phyloP scores from a whole-genome alignment of 2,888 invertebrate species.

The Adelphocoris suturalis region DNA sequence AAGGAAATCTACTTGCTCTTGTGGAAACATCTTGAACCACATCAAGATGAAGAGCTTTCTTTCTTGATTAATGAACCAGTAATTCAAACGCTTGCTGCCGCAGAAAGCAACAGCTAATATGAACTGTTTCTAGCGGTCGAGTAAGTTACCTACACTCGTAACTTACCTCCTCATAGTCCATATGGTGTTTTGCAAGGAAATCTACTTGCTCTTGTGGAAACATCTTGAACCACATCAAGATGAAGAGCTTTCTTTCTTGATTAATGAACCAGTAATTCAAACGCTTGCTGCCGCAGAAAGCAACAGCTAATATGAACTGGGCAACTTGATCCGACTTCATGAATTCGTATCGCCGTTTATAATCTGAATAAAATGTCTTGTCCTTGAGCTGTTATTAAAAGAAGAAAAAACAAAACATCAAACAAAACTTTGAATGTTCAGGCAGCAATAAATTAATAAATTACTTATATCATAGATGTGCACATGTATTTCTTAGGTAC shows the following conservation, averaged over 20 bases:
- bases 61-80: conserved; percentile 73
- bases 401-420: conserved; percentile 9
- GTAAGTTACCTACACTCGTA: not conserved
- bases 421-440: not conserved
- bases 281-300: conserved; percentile 66
- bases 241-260: conserved; percentile 72
- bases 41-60: conserved; percentile 70
- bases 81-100: conserved; percentile 54
- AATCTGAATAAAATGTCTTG: conserved; percentile 18
- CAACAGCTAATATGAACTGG: conserved; percentile 64
- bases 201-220: conserved; percentile 53
- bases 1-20: conserved; percentile 64
- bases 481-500: not conserved
- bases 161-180: conserved; percentile 60
- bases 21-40: conserved; percentile 65
- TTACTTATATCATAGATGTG: not conserved
- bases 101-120: conserved; percentile 67
- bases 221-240: conserved; percentile 69
- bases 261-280: conserved; percentile 71
- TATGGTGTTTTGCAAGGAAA: conserved; percentile 29
- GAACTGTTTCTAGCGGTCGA: conserved; percentile 46
- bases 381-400: not conserved
- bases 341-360: conserved; percentile 51
- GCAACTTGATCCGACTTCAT: conserved; percentile 63
- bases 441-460: not conserved